Evolutionary conservation across 2,113 vertebrate genomes (phyloP).

Genomic region (Papio anubis): DNA sequence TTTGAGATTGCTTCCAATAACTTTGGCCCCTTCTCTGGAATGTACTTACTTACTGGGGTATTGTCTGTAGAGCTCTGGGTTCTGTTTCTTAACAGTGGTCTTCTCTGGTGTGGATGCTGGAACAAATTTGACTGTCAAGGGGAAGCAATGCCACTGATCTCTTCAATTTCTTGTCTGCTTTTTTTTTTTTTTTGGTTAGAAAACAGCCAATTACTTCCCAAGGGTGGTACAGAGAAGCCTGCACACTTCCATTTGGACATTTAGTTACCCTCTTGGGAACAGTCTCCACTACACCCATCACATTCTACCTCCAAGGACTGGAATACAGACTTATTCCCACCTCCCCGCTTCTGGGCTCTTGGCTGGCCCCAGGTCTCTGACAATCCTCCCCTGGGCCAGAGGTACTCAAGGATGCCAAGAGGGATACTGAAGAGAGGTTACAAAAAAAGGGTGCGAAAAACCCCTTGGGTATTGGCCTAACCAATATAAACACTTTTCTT

Average conservation of each 20-base stretch:
- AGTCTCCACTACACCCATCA: background rate
- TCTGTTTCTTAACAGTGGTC: background rate
- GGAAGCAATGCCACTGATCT: background rate
- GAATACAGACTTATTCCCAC: background rate
- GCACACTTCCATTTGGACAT: background rate
- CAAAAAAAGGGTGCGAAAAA: background rate
- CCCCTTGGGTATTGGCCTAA: background rate
- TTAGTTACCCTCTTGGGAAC: background rate
- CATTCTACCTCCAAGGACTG: background rate
- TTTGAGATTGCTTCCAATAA: background rate
- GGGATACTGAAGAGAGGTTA: background rate
- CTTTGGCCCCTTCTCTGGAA: background rate
- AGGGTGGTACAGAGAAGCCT: background rate
- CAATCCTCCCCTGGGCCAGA: background rate
- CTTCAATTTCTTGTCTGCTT: background rate
- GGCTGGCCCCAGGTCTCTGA: background rate
- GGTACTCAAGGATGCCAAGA: background rate
- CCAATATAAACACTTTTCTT: background rate
- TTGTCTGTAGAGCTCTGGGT: background rate
- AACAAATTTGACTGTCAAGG: background rate
- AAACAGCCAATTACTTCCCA: conserved; percentile 47
- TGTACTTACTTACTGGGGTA: background rate
- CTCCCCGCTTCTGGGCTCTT: background rate
- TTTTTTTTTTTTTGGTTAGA: conserved; percentile 22
- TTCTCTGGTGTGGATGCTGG: background rate